Conservation (phyloP, 2,888 invertebrate species). For the Lacanobia wlatinum region DNA sequence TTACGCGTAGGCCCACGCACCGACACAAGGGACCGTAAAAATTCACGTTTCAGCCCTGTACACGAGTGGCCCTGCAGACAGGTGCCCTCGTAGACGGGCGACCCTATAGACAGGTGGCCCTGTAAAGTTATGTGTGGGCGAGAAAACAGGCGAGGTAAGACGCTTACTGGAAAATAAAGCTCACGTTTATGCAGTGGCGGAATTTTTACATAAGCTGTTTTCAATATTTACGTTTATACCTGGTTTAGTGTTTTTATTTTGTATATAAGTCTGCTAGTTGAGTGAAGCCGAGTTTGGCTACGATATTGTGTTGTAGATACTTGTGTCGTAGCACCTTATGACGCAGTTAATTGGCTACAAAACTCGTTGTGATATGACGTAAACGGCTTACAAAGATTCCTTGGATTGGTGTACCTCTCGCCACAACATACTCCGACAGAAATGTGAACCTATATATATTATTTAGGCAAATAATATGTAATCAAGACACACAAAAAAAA, state of each 20-base stretch:
- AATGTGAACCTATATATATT: neutral
- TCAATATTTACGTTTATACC: slow-evolving; percentile 15
- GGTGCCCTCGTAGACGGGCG: neutral
- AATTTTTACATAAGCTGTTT: neutral
- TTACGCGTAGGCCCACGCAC: slow-evolving; percentile 27
- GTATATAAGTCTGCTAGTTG: neutral
- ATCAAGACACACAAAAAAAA: neutral
- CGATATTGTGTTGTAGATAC: too few relatives aligned
- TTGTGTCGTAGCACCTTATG: too few relatives aligned
- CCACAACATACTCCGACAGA: too few relatives aligned
- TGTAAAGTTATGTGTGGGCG: slow-evolving; percentile 36
- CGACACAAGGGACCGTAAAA: slow-evolving; percentile 23
- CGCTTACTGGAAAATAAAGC: slow-evolving; percentile 22
- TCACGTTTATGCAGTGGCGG: slow-evolving; percentile 22
- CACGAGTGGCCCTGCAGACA: neutral
- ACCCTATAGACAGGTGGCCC: neutral
- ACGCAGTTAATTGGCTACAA: too few relatives aligned
- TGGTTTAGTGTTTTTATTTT: neutral
- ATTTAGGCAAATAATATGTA: neutral
- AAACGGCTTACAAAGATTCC: too few relatives aligned
- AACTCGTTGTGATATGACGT: too few relatives aligned
- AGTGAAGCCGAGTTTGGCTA: neutral
- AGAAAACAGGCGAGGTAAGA: slow-evolving; percentile 20
- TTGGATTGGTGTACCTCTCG: too few relatives aligned
- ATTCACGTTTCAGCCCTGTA: slow-evolving; percentile 26